These are phyloP conservation scores for Dufourea novaeangliae DNA, from an alignment of 1,140 invertebrate species.

Conservation along the genomic window DNA sequence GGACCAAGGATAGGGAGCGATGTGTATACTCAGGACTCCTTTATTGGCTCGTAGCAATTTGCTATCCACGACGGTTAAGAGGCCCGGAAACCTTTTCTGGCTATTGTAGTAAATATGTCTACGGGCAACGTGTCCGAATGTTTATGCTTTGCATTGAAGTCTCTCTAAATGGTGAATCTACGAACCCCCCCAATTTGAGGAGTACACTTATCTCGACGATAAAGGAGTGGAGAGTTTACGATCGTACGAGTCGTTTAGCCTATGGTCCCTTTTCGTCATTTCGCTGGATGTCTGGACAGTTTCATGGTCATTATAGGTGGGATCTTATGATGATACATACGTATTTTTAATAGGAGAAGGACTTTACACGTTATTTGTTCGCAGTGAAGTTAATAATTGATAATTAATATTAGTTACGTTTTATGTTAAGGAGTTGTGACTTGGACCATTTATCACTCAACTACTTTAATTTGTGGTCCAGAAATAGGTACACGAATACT, in stretches of 20 bases:
- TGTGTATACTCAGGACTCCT: not conserved
- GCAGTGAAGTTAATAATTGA: no score
- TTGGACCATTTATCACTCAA: no score
- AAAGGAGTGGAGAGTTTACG: not conserved
- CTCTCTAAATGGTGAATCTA: not conserved
- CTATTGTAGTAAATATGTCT: not conserved
- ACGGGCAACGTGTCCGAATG: not conserved
- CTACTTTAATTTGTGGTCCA: no score
- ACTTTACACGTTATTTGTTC: no score
- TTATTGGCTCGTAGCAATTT: slow-evolving; percentile 17
- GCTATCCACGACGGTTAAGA: not conserved
- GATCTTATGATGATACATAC: not conserved
- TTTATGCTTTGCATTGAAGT: not conserved
- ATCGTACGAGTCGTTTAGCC: not conserved
- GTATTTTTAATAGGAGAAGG: no score
- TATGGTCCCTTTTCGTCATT: not conserved
- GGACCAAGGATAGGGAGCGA: not conserved
- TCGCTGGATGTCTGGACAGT: not conserved
- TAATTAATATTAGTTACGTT: no score
- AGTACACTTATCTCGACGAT: not conserved
- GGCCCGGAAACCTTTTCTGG: not conserved
- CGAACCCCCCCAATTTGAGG: not conserved
- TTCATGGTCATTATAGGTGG: not conserved
- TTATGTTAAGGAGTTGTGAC: no score
- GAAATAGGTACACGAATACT: no score